Evolutionary conservation across 2,797 vertebrate species (phyloP), one percentile per base, ranked within the genome.

Genomic region (Anguilla megastoma): DNA sequence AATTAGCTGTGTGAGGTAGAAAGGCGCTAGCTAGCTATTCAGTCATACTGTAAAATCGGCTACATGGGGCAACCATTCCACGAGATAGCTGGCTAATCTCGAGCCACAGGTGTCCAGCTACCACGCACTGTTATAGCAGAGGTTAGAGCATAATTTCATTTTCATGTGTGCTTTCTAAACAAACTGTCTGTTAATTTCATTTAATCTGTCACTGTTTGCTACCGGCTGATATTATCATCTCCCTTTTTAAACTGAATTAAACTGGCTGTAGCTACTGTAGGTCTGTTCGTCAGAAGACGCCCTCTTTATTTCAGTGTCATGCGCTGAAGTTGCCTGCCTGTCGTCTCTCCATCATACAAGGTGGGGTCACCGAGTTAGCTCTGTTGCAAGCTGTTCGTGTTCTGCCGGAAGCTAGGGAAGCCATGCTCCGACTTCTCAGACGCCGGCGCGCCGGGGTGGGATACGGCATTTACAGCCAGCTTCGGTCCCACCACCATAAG

Each of bases 401-500:
- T 82, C n/a, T 84, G 16, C n/a, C 79, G 48, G 58, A 21, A 48
- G 76, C n/a, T 54, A 14, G 54, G 24, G 30, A 21, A 63, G 86
- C 69, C 52, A 27, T 83, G 79, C 18, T 87, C 27, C 85, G 58
- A 48, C 76, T 66, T 21, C 88, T 80, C 88, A 41, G 45, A 86
- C 94, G 85, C 84, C 94, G 90, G 5, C 88, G 92, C 0, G 90
- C 88, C 79, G 90, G 94, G 88, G 91, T 91, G 76, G 90, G 63
- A 1, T 86, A 91, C 90, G 91, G 89, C 87, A 14, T 92, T 3
- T 10, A 63, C 0, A 88, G 63, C 27, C 95, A 95, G 3, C 45
- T 89, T 1, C 94, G 95, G 86, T 86, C 92, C 60, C 91, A 94
- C 86, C 96, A 97, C 91, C 95, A 93, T 84, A 94, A 93, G 69